A percentile compares a stretch with the other conserved stretches of the same genome.
Evolutionary conservation across 2,113 vertebrate species (phyloP).

Genomic region (Antennarius striatus): DNA sequence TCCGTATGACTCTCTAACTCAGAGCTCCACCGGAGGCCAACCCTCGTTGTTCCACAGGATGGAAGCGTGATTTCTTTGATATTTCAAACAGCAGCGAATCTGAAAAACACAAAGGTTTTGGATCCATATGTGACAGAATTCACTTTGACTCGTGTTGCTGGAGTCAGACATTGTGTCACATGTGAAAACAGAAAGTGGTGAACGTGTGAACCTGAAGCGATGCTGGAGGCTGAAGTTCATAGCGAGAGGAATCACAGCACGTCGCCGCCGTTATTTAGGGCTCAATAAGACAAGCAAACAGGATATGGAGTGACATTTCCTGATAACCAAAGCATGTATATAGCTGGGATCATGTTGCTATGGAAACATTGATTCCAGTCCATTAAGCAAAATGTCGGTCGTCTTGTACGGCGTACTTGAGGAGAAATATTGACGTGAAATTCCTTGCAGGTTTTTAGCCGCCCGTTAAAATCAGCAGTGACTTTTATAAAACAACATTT

Average conservation of each 20-base stretch:
- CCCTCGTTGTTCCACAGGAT: slow-evolving; percentile 31
- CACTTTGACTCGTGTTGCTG: too few species aligned
- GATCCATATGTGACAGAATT: too few species aligned
- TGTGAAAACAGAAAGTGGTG: too few species aligned
- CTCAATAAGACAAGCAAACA: neutral
- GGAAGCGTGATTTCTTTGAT: slow-evolving; percentile 44
- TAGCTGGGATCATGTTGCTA: slow-evolving; percentile 14
- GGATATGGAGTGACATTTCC: slow-evolving; percentile 14
- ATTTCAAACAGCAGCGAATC: slow-evolving; percentile 37
- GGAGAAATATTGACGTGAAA: slow-evolving; percentile 13
- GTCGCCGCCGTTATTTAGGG: neutral
- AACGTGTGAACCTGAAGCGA: too few species aligned
- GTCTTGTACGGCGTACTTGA: slow-evolving; percentile 6
- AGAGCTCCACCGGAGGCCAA: slow-evolving; percentile 14
- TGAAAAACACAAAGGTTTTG: neutral
- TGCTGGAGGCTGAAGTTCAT: too few species aligned
- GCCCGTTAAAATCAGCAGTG: too few species aligned
- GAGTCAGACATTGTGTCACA: too few species aligned
- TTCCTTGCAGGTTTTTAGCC: neutral
- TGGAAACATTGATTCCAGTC: slow-evolving; percentile 20
- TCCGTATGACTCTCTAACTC: slow-evolving; percentile 19
- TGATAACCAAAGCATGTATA: slow-evolving; percentile 8
- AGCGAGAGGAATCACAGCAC: neutral
- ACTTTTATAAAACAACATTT: too few species aligned
- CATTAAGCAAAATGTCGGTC: slow-evolving; percentile 4